phyloP scores from a whole-genome alignment of 2,888 invertebrate genomes.

The Octonoba sinensis region DNA sequence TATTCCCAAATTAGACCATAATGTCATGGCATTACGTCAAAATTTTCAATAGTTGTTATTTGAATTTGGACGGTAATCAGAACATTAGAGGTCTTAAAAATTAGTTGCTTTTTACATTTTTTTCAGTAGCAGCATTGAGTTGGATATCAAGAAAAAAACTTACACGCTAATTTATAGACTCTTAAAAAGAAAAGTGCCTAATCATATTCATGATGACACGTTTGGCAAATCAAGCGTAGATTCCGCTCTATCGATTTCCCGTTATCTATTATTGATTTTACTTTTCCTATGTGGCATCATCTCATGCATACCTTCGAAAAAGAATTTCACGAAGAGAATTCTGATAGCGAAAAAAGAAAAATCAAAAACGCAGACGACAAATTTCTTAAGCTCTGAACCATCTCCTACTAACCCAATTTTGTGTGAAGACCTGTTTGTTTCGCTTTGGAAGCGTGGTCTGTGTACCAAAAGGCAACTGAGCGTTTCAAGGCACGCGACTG shows the following conservation, averaged over 20 bases:
- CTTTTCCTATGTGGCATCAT: neutral
- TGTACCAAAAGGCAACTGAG: slow-evolving; percentile 9
- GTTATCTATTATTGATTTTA: neutral
- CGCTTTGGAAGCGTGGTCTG: slow-evolving; percentile 6
- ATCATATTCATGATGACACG: too few species aligned
- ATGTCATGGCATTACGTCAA: too few species aligned
- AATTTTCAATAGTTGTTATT: too few species aligned
- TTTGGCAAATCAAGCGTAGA: slow-evolving; percentile 22
- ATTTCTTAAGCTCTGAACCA: slow-evolving; percentile 36
- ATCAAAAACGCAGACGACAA: slow-evolving; percentile 11
- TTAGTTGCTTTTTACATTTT: too few species aligned
- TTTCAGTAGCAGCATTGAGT: too few species aligned
- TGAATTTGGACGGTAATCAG: too few species aligned
- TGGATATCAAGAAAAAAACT: too few species aligned
- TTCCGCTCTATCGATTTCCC: neutral
- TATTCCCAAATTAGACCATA: too few species aligned
- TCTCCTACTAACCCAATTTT: slow-evolving; percentile 54
- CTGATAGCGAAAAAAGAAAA: slow-evolving; percentile 13
- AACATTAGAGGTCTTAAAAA: too few species aligned
- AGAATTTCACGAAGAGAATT: slow-evolving; percentile 4
- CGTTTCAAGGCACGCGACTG: slow-evolving; percentile 30
- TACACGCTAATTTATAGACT: too few species aligned
- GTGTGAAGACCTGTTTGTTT: slow-evolving; percentile 34
- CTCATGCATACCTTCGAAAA: neutral
- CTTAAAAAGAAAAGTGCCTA: too few species aligned